Conservation (phyloP, 2,888 invertebrate genomes). For the Harpalus rubripes region DNA sequence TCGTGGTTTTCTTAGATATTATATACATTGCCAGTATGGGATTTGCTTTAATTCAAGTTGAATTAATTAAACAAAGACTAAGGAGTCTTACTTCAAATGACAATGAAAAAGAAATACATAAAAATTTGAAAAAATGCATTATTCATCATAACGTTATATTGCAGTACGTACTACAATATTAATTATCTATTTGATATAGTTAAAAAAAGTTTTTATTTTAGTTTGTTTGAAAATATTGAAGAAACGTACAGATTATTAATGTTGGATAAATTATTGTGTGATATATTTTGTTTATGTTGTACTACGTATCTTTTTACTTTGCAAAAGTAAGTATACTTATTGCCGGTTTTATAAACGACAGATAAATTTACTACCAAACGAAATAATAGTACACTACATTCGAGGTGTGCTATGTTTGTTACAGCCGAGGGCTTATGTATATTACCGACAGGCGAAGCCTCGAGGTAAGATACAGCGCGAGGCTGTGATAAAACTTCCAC, state of each 20-base stretch:
- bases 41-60: constrained; percentile 24
- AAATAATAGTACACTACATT: no score
- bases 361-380: no score
- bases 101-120: constrained; percentile 2
- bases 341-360: no score
- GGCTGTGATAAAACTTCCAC: no score
- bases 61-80: constrained; percentile 23
- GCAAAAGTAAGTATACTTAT: constrained; percentile 9
- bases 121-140: constrained; percentile 19
- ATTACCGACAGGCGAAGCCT: no score
- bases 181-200: neutral
- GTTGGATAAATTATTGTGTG: constrained; percentile 37
- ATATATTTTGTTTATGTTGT: constrained; percentile 26
- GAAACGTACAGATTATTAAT: constrained; percentile 32
- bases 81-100: neutral
- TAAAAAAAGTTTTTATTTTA: neutral
- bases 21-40: constrained; percentile 15
- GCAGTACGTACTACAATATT: constrained; percentile 2
- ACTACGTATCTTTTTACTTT: constrained; percentile 22
- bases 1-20: neutral
- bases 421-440: no score
- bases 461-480: no score
- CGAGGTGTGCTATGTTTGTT: no score
- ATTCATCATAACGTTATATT: constrained; percentile 20
- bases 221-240: constrained; percentile 35